phyloP scores from a whole-genome alignment of 2,113 vertebrate species.

The Psittacula cyanocephala region DNA sequence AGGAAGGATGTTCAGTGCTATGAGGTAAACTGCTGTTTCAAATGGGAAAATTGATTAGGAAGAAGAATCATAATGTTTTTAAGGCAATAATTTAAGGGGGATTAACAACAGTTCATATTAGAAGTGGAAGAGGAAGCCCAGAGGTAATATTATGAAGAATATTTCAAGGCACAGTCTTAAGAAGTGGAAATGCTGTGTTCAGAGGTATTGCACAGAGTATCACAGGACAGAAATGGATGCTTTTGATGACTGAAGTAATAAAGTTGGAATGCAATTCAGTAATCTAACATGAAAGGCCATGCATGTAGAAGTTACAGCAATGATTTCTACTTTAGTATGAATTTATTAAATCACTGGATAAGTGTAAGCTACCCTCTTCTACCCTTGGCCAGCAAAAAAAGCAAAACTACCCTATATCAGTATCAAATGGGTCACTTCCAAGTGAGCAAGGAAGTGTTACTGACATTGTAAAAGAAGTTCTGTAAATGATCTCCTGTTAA shows the following conservation, averaged over 20 bases:
- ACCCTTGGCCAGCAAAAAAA: background rate
- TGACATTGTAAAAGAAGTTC: background rate
- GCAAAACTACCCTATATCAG: background rate
- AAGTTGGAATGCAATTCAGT: background rate
- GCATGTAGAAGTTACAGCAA: background rate
- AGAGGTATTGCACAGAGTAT: background rate
- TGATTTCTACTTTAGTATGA: constrained; percentile 18
- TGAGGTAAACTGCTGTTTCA: background rate
- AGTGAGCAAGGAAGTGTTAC: background rate
- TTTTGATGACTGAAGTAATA: constrained; percentile 15
- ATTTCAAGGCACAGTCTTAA: background rate
- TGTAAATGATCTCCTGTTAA: background rate
- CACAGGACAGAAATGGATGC: background rate
- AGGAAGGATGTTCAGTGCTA: background rate
- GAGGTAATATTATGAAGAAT: background rate
- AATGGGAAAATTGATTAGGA: background rate
- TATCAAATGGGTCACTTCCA: background rate
- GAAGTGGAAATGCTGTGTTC: background rate
- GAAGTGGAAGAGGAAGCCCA: background rate
- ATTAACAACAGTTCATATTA: background rate
- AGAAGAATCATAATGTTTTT: background rate
- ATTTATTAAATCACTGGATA: background rate
- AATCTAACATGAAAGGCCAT: constrained; percentile 18
- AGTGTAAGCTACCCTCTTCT: background rate
- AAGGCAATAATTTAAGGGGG: background rate